Conservation (phyloP, 2,113 vertebrate species). For the Cettia cetti region DNA sequence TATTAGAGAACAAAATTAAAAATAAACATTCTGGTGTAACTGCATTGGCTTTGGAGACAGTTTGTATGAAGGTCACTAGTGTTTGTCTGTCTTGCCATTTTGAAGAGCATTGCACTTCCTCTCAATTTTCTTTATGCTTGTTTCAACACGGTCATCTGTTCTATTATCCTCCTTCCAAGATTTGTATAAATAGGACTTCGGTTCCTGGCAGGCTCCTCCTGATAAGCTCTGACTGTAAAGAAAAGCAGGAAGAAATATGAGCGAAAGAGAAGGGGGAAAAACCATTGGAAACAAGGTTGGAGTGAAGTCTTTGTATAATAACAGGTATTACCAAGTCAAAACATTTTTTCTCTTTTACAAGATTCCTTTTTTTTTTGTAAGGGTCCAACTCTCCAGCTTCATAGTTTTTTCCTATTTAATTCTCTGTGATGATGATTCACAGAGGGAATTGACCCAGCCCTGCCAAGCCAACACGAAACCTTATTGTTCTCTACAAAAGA, state of each 20-base stretch:
- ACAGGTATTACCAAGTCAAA: not conserved
- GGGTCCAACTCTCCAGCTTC: not conserved
- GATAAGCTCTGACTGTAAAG: not conserved
- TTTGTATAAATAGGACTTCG: not conserved
- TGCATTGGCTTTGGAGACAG: not conserved
- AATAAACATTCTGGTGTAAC: constrained; percentile 44
- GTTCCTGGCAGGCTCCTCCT: not conserved
- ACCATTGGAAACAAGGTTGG: not conserved
- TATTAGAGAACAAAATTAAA: constrained; percentile 58
- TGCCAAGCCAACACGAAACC: not conserved
- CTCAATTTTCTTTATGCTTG: not conserved
- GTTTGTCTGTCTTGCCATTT: constrained; percentile 32
- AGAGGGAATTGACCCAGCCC: not conserved
- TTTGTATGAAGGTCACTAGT: constrained; percentile 49
- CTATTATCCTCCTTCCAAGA: not conserved
- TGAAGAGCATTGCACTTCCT: not conserved
- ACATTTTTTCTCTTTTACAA: not conserved
- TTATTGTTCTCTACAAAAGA: not conserved
- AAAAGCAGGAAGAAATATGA: not conserved
- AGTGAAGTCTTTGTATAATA: not conserved
- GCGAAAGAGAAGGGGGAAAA: not conserved
- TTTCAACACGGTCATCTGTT: constrained; percentile 58
- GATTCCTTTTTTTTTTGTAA: not conserved
- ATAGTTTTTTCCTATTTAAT: not conserved
- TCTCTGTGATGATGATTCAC: not conserved